Evolutionary conservation across 1,140 invertebrate genomes (phyloP).

Genomic region (Alviniconcha marisindica): DNA sequence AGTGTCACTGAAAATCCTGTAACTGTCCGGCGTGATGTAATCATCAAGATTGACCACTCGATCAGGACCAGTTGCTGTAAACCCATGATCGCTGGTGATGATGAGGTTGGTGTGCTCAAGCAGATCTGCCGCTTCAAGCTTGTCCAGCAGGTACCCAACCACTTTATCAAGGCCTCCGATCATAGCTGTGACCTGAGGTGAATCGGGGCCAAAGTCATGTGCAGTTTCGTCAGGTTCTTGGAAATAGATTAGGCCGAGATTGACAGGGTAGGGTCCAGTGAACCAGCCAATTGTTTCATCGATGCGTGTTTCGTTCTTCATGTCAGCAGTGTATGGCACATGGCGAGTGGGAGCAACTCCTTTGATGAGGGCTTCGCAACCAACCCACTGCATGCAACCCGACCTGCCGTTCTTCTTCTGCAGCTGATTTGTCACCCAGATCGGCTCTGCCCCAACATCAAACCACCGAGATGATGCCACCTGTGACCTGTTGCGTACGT

Average conservation of each 20-base stretch:
- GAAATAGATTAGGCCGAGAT: conserved; percentile 84
- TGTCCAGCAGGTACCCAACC: conserved; percentile 67
- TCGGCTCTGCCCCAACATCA: conserved; percentile 66
- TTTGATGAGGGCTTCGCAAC: conserved; percentile 56
- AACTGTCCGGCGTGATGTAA: conserved; percentile 78
- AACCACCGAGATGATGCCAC: conserved; percentile 60
- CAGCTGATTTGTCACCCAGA: conserved; percentile 71
- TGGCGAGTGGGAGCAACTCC: conserved; percentile 54
- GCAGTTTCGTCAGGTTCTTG: conserved; percentile 84
- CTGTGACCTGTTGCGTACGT: conserved; percentile 74
- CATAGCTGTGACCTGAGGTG: conserved; percentile 63
- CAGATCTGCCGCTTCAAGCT: conserved; percentile 71
- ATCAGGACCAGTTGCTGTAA: conserved; percentile 78
- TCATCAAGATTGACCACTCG: conserved; percentile 80
- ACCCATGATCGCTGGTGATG: conserved; percentile 87
- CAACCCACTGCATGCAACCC: conserved; percentile 64
- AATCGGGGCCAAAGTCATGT: conserved; percentile 73
- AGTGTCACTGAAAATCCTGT: conserved; percentile 66
- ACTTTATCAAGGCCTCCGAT: conserved; percentile 56
- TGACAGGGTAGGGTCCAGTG: conserved; percentile 74
- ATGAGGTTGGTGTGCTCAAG: conserved; percentile 81
- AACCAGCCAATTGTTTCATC: conserved; percentile 84
- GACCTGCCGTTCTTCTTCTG: conserved; percentile 49
- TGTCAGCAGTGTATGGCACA: conserved; percentile 41
- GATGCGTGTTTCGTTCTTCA: conserved; percentile 78